Evolutionary conservation across 2,888 invertebrate genomes (phyloP), one percentile per base, ranked within the genome.

Genomic region (Encarsia formosa): DNA sequence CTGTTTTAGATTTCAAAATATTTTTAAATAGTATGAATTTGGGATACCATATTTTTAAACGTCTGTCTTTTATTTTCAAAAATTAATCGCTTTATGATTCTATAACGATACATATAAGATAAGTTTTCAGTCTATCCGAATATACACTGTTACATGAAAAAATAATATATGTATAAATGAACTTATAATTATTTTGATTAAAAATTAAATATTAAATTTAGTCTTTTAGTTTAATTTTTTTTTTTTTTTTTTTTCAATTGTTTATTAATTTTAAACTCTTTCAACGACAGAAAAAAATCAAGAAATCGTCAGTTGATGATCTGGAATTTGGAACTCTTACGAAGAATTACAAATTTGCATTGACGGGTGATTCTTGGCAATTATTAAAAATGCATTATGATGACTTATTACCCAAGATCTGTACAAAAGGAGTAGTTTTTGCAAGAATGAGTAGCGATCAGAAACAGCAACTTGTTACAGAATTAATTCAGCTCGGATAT

Each of bases 371-470:
- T 67, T 86, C 91, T 0, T 94, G 91, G 89, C 79, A 80, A 18
- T 78, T 83, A 42, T 75, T 94, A 31, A 78, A 83, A 31, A 77
- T 81, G 44, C 78, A 86, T 70, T 87, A 85, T 68, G 82, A 87
- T 0, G 84, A 88, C 49, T 71, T 89, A 31, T 72, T 92, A 60
- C 81, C 86, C 0, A 79, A 81, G 48, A 76, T 90, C 47, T 70
- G 78, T 41, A 76, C 81, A 1, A 70, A 78, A 71, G 87, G 88
- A 1, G 85, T 86, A 53, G 83, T 92, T 53, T 92, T 90, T 75
- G 91, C 91, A 1, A 79, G 92, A 15, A 91, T 92, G 81, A 83
- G 83, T 13, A 87, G 88, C 1, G 88, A 88, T 59, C 87, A 89
- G 67, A 91, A 91, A 70, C 85, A 87, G 26, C 87, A 88, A 67